Evolutionary conservation across 2,888 invertebrate genomes (phyloP).

Genomic region (Polydrusus tereticollis): DNA sequence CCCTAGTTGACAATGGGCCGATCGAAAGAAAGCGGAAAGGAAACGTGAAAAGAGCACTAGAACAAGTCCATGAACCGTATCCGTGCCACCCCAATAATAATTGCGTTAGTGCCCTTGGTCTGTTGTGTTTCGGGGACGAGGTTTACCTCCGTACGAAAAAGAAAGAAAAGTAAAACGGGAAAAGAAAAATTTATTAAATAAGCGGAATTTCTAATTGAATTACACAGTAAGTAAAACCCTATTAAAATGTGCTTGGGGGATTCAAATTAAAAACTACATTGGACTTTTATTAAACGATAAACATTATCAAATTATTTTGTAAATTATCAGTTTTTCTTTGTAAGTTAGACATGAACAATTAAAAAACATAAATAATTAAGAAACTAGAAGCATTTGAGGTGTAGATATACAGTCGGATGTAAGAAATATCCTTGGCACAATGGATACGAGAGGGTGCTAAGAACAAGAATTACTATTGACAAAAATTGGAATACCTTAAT

Average conservation of each 20-base stretch:
- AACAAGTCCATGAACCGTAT: conserved; percentile 21
- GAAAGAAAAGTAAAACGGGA: background rate
- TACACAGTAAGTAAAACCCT: conserved; percentile 1
- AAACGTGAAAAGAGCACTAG: conserved; percentile 15
- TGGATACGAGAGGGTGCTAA: too few species aligned
- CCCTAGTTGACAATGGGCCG: conserved; percentile 10
- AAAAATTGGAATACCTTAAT: too few species aligned
- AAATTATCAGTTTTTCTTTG: too few species aligned
- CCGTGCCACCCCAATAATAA: conserved; percentile 23
- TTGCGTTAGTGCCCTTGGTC: conserved; percentile 16
- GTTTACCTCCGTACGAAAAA: conserved; percentile 4
- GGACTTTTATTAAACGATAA: background rate
- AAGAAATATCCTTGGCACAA: too few species aligned
- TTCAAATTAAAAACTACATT: background rate
- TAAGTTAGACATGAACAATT: too few species aligned
- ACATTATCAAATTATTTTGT: background rate
- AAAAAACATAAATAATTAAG: background rate
- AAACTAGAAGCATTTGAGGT: too few species aligned
- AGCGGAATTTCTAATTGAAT: background rate
- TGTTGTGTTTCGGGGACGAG: conserved; percentile 2
- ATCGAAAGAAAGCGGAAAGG: conserved; percentile 8
- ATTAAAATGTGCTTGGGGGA: background rate
- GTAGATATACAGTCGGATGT: too few species aligned
- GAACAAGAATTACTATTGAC: too few species aligned
- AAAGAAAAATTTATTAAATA: conserved; percentile 5